Percentiles rank a stretch among this genome's conserved stretches.
phyloP scores from a whole-genome alignment of 1,140 invertebrate species.

The Adoxophyes honmai region DNA sequence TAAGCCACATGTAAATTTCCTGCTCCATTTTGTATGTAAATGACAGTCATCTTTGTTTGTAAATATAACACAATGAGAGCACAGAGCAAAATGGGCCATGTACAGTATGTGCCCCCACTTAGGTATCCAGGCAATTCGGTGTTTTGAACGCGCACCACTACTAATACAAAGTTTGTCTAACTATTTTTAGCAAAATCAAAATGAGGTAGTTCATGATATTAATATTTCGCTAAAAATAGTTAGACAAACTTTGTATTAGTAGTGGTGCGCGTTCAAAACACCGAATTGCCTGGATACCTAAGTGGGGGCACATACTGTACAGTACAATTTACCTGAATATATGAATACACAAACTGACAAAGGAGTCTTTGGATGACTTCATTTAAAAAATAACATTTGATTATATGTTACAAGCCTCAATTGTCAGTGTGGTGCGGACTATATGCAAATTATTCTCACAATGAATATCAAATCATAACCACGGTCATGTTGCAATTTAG shows the following conservation, averaged over 20 bases:
- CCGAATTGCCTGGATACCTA: too few relatives aligned
- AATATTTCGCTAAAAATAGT: too few relatives aligned
- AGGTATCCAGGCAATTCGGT: too few relatives aligned
- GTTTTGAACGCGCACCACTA: too few relatives aligned
- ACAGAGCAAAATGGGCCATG: slow-evolving; percentile 1
- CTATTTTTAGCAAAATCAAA: too few relatives aligned
- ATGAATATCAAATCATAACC: slow-evolving; percentile 45
- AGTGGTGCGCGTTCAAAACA: too few relatives aligned
- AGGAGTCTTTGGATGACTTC: not conserved
- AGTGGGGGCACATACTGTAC: not conserved
- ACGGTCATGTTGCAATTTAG: slow-evolving; percentile 32
- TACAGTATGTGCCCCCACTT: too few relatives aligned
- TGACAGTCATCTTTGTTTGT: slow-evolving; percentile 14
- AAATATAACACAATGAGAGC: slow-evolving; percentile 5
- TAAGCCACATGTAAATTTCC: slow-evolving; percentile 7
- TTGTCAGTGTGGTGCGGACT: slow-evolving; percentile 30
- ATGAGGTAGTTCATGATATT: too few relatives aligned
- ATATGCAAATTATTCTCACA: slow-evolving; percentile 51
- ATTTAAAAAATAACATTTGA: slow-evolving; percentile 5
- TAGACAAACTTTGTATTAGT: too few relatives aligned
- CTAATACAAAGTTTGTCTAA: too few relatives aligned
- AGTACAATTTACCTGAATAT: slow-evolving; percentile 3
- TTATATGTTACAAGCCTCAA: slow-evolving; percentile 24
- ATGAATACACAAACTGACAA: slow-evolving; percentile 11
- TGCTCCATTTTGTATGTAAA: slow-evolving; percentile 7